These are phyloP conservation scores for Zalophus californianus DNA, from an alignment of 2,797 vertebrate genomes.

Conservation along the genomic window DNA sequence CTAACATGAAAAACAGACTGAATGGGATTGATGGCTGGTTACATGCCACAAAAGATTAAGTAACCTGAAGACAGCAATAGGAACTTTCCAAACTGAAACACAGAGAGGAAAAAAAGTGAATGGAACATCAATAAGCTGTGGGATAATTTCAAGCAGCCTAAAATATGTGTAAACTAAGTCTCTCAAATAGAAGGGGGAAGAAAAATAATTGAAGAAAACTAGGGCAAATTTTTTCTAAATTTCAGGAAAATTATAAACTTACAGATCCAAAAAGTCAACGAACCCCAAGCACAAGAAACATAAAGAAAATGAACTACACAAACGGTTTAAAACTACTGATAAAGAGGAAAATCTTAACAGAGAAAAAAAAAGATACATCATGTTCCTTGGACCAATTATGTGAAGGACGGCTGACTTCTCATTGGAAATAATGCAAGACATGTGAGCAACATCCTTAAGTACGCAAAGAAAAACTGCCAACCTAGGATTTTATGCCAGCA, in stretches of 20 bases:
- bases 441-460: neutral
- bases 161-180: neutral
- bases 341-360: neutral
- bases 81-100: neutral
- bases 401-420: neutral
- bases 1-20: neutral
- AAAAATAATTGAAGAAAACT: slow-evolving; percentile 29
- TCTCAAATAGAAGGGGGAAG: neutral
- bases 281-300: neutral
- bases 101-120: neutral
- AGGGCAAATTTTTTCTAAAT: neutral
- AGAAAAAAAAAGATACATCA: neutral
- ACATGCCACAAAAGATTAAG: neutral
- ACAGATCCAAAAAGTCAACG: neutral
- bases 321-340: neutral
- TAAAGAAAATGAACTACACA: neutral
- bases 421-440: neutral
- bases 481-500: neutral
- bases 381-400: neutral
- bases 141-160: neutral
- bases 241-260: neutral
- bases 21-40: neutral
- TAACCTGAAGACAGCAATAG: neutral
- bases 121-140: neutral
- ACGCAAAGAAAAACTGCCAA: neutral